phyloP scores from a whole-genome alignment of 2,113 vertebrate species.

The Penelope pileata region DNA sequence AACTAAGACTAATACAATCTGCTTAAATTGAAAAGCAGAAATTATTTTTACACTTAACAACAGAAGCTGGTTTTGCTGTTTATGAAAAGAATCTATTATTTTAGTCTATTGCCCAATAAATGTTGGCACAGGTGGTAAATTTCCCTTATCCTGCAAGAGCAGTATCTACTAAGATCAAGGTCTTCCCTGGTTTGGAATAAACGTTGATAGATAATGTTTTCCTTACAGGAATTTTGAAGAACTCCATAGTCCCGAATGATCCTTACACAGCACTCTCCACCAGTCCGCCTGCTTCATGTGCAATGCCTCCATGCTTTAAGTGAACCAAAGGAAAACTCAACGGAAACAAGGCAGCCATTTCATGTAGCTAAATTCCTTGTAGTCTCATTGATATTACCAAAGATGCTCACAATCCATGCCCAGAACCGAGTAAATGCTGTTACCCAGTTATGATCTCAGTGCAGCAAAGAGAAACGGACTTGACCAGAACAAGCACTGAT shows the following conservation, averaged over 20 bases:
- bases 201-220: background rate
- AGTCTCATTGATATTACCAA: background rate
- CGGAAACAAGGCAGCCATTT: background rate
- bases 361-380: background rate
- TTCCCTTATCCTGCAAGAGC: conserved; percentile 25
- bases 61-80: background rate
- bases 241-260: background rate
- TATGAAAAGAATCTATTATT: background rate
- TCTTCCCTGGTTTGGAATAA: background rate
- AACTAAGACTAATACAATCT: background rate
- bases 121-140: conserved; percentile 21
- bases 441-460: background rate
- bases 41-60: background rate
- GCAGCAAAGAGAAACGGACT: background rate
- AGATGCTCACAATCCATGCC: background rate
- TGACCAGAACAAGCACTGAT: background rate
- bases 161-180: background rate
- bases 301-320: background rate
- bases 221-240: background rate
- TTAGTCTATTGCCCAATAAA: background rate
- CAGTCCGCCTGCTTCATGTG: background rate
- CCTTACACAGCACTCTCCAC: background rate
- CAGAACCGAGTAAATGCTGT: background rate
- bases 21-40: background rate
- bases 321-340: background rate